A percentile compares a stretch with the other conserved stretches of the same genome.
Evolutionary conservation across 2,113 vertebrate genomes (phyloP).

Genomic region (Egretta garzetta): DNA sequence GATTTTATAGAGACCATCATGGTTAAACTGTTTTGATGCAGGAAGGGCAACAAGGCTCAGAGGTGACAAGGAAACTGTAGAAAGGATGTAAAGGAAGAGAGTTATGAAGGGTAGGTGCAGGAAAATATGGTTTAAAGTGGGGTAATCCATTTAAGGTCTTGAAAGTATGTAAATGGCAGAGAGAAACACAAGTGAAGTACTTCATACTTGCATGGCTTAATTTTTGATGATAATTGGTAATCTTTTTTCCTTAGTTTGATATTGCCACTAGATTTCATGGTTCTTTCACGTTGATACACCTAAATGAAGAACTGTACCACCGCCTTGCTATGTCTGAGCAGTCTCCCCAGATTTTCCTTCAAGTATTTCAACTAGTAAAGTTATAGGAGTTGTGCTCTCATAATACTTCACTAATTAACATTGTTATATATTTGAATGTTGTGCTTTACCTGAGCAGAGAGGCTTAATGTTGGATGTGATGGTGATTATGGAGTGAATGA

Average conservation of each 20-base stretch:
- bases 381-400: neutral
- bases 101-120: neutral
- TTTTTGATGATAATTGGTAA: neutral
- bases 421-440: neutral
- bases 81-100: neutral
- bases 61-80: neutral
- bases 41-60: neutral
- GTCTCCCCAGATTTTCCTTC: neutral
- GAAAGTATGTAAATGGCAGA: neutral
- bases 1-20: neutral
- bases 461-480: neutral
- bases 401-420: neutral
- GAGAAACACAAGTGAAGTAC: neutral
- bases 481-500: neutral
- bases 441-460: neutral
- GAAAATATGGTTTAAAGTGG: neutral
- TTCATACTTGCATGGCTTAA: neutral
- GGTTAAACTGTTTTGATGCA: neutral
- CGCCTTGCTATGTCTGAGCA: neutral
- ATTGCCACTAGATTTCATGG: neutral
- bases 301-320: neutral
- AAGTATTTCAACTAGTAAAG: neutral
- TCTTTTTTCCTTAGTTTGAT: neutral
- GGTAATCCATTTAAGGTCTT: neutral
- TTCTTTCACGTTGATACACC: neutral